Evolutionary conservation across 2,888 invertebrate genomes (phyloP).

Genomic region (Sipha maydis): DNA sequence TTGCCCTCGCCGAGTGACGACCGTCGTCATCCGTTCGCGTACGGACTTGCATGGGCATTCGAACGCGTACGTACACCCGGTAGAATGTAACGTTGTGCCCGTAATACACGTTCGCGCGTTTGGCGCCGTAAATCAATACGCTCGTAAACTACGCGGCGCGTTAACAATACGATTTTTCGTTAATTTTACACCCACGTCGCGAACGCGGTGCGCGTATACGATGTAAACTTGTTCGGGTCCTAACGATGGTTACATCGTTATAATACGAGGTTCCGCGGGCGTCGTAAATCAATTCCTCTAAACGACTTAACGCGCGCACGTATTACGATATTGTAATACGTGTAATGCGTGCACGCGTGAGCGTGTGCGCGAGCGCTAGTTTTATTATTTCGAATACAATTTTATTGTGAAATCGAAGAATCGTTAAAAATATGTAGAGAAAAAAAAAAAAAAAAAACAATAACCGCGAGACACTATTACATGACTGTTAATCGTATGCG

Average conservation of each 20-base stretch:
- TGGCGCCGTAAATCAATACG: constrained; percentile 28
- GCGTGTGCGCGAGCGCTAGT: neutral
- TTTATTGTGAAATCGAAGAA: constrained; percentile 38
- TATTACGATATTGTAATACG: too few relatives aligned
- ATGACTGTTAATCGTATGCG: neutral
- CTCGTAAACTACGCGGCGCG: constrained; percentile 41
- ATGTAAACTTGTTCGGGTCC: constrained; percentile 26
- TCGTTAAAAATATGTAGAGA: constrained; percentile 32
- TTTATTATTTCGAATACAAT: constrained; percentile 25
- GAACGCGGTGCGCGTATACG: neutral
- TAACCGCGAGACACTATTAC: too few relatives aligned
- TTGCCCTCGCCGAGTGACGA: too few relatives aligned
- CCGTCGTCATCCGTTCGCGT: too few relatives aligned
- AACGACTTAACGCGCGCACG: neutral
- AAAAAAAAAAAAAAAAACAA: too few relatives aligned
- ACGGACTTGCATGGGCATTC: neutral
- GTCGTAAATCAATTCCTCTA: constrained; percentile 27
- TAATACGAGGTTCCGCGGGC: neutral
- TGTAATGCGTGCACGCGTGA: too few relatives aligned
- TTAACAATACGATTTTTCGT: constrained; percentile 48
- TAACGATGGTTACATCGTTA: neutral
- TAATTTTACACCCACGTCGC: constrained; percentile 21
- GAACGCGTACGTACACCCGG: neutral
- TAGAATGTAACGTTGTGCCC: too few relatives aligned
- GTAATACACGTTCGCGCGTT: neutral